Evolutionary conservation across 2,888 invertebrate genomes (phyloP).

Genomic region (Epiblema foenella): DNA sequence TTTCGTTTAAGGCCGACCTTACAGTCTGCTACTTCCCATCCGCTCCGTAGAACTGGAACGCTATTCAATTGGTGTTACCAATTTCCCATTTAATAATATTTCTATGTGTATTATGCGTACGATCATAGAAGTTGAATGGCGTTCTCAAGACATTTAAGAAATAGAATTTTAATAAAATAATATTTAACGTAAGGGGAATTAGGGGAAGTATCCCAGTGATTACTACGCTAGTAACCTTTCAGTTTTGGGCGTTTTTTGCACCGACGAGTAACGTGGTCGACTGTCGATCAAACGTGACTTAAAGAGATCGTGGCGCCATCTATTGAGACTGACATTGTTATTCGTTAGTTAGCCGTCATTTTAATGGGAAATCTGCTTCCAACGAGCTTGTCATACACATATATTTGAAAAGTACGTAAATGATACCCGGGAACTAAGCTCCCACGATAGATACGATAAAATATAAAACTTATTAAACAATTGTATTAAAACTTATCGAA

Average conservation of each 20-base stretch:
- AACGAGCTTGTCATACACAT: no score
- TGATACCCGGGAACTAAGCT: no score
- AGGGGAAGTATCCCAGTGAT: slow-evolving; percentile 3
- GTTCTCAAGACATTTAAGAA: not conserved
- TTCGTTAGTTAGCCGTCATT: not conserved
- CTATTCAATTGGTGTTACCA: not conserved
- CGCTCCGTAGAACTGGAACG: slow-evolving; percentile 12
- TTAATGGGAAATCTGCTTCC: not conserved
- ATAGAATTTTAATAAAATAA: slow-evolving; percentile 9
- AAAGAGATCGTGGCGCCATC: not conserved
- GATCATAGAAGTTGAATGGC: not conserved
- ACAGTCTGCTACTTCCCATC: slow-evolving; percentile 9
- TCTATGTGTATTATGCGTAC: not conserved
- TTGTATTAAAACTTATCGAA: not conserved
- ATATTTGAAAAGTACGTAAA: no score
- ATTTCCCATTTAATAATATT: not conserved
- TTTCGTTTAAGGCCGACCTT: slow-evolving; percentile 7
- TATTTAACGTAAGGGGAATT: not conserved
- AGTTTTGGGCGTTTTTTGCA: slow-evolving; percentile 6
- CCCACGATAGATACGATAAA: no score
- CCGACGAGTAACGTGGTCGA: not conserved
- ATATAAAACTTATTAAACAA: no score
- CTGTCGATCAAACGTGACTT: not conserved
- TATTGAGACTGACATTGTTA: not conserved
- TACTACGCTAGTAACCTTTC: slow-evolving; percentile 1